A percentile compares a stretch with the other conserved stretches of the same genome.
phyloP scores from a whole-genome alignment of 2,888 invertebrate species.

The Nomada ferruginata region DNA sequence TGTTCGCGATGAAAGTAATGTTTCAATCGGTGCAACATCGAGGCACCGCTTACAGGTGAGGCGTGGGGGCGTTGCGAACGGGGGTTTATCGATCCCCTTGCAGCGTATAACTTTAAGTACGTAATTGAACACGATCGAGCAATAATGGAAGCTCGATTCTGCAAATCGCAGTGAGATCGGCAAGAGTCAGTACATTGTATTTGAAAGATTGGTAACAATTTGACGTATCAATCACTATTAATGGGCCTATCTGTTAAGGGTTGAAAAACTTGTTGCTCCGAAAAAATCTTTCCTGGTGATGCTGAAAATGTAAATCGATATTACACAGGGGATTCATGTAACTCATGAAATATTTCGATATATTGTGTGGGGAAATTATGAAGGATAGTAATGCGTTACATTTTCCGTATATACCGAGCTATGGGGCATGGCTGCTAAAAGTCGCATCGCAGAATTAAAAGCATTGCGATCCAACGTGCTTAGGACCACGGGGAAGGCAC shows the following conservation, averaged over 20 bases:
- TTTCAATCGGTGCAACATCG: neutral
- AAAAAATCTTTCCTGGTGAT: neutral
- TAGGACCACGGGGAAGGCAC: too few species aligned
- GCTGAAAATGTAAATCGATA: neutral
- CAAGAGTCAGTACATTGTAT: too few species aligned
- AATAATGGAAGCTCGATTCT: neutral
- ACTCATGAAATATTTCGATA: too few species aligned
- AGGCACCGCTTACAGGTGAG: neutral
- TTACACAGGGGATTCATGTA: too few species aligned
- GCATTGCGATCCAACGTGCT: too few species aligned
- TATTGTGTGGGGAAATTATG: too few species aligned
- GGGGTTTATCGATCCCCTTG: neutral
- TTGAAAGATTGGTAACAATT: neutral
- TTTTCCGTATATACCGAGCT: too few species aligned
- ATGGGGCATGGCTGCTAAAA: too few species aligned
- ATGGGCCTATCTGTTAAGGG: too few species aligned
- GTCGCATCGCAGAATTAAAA: too few species aligned
- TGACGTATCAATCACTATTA: neutral
- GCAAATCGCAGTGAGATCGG: too few species aligned
- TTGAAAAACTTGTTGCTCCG: neutral
- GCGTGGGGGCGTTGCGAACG: neutral
- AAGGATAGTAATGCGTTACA: too few species aligned
- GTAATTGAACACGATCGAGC: neutral
- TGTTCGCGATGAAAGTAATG: slow-evolving; percentile 9
- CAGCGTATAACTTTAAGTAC: neutral